Percentiles rank a stretch among this genome's conserved stretches.
These are phyloP conservation scores for Lasius platythorax DNA, from an alignment of 2,888 invertebrate genomes.

Conservation along the genomic window DNA sequence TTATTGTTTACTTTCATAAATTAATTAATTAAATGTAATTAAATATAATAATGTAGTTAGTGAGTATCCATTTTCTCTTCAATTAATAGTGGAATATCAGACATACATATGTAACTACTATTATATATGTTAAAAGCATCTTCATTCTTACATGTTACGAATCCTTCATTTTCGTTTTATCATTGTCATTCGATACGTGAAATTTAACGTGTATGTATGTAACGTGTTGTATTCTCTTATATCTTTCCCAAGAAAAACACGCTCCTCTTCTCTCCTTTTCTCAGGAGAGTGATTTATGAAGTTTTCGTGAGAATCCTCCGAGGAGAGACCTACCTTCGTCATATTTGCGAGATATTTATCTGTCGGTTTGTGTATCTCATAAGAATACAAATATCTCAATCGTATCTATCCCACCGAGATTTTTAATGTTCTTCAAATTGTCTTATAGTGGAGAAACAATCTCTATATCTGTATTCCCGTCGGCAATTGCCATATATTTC, in stretches of 20 bases:
- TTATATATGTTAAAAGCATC: background rate
- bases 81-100: background rate
- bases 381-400: conserved; percentile 22
- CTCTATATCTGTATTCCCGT: conserved; percentile 16
- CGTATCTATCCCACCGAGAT: conserved; percentile 9
- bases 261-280: conserved; percentile 15
- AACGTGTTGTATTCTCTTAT: background rate
- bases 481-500: background rate
- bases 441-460: background rate
- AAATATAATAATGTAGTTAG: conserved; percentile 11
- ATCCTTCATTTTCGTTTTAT: background rate
- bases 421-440: conserved; percentile 27
- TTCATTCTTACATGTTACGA: background rate
- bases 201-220: conserved; percentile 1
- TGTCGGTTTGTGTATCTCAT: background rate
- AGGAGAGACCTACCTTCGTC: conserved; percentile 18
- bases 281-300: conserved; percentile 51
- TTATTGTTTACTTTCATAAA: background rate
- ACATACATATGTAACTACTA: no score
- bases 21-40: conserved; percentile 29
- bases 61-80: background rate
- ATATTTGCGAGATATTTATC: conserved; percentile 20
- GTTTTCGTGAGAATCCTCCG: conserved; percentile 30
- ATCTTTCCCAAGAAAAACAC: conserved; percentile 23
- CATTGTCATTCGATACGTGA: background rate